Conservation (phyloP, 1,140 invertebrate species). For the Calliopsis andreniformis region DNA sequence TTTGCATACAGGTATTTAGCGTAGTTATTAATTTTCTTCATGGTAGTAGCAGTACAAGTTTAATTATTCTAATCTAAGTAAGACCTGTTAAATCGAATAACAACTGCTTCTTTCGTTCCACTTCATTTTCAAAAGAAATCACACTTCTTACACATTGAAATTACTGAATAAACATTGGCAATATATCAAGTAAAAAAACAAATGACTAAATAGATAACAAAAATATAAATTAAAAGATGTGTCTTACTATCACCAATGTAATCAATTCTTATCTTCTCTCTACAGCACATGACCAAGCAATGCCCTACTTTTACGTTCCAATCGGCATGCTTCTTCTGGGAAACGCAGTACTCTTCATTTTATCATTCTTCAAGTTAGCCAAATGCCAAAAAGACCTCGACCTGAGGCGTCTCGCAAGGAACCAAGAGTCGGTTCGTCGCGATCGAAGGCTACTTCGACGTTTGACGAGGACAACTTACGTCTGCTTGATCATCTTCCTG, state of each 20-base stretch:
- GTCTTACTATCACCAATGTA: neutral
- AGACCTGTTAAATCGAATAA: too few relatives aligned
- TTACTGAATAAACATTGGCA: too few relatives aligned
- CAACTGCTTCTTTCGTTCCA: too few relatives aligned
- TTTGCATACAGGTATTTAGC: too few relatives aligned
- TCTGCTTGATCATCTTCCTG: conserved; percentile 81
- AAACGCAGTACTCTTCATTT: conserved; percentile 82
- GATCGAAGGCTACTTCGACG: conserved; percentile 71
- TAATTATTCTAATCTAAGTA: too few relatives aligned
- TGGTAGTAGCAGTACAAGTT: too few relatives aligned
- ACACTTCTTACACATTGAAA: too few relatives aligned
- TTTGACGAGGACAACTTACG: conserved; percentile 73
- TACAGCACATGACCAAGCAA: conserved; percentile 82
- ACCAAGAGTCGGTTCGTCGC: conserved; percentile 71
- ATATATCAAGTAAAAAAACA: too few relatives aligned
- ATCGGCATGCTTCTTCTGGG: conserved; percentile 82
- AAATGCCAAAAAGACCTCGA: conserved; percentile 74
- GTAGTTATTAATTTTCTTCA: too few relatives aligned
- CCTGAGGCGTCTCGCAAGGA: conserved; percentile 71
- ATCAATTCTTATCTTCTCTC: conserved; percentile 51
- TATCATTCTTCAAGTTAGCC: conserved; percentile 79
- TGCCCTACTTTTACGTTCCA: conserved; percentile 85
- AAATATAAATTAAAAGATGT: neutral
- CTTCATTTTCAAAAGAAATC: too few relatives aligned
- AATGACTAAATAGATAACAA: too few relatives aligned